Evolutionary conservation across 2,113 vertebrate species (phyloP).

Genomic region (Columba janthina): DNA sequence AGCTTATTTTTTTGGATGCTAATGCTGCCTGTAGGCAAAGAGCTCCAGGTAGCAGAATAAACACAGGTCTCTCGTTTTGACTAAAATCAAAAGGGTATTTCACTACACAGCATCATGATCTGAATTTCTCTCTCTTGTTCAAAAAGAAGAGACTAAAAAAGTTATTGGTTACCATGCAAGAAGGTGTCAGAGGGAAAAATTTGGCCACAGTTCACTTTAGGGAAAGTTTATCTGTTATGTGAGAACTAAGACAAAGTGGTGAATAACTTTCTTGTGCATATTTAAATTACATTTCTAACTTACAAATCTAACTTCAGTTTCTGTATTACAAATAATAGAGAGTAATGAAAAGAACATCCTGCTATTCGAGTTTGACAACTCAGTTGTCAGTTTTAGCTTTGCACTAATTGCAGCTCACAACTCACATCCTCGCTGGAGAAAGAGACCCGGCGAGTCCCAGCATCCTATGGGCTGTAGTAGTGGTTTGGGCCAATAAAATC

Average conservation of each 20-base stretch:
- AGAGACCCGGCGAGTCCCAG: neutral
- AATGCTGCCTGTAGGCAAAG: neutral
- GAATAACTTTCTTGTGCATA: neutral
- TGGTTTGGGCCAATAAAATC: neutral
- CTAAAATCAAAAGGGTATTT: neutral
- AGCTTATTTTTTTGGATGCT: neutral
- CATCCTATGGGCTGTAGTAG: fast-evolving
- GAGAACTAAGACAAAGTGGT: neutral
- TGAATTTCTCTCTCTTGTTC: neutral
- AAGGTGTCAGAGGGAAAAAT: neutral
- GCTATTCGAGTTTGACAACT: neutral
- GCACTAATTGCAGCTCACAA: neutral
- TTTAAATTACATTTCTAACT: neutral
- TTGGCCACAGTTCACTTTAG: neutral
- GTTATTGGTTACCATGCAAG: neutral
- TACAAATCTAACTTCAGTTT: neutral
- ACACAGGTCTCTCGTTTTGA: neutral
- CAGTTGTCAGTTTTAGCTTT: fast-evolving
- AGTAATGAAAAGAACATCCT: neutral
- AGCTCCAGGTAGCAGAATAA: neutral
- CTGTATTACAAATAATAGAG: fast-evolving
- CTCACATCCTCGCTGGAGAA: neutral
- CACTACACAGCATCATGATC: neutral
- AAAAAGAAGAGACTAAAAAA: neutral
- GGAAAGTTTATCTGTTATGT: fast-evolving